A percentile compares a stretch with the other conserved stretches of the same genome.
These are phyloP conservation scores for Chiloscyllium punctatum DNA, from an alignment of 2,797 vertebrate genomes.

Conservation along the genomic window DNA sequence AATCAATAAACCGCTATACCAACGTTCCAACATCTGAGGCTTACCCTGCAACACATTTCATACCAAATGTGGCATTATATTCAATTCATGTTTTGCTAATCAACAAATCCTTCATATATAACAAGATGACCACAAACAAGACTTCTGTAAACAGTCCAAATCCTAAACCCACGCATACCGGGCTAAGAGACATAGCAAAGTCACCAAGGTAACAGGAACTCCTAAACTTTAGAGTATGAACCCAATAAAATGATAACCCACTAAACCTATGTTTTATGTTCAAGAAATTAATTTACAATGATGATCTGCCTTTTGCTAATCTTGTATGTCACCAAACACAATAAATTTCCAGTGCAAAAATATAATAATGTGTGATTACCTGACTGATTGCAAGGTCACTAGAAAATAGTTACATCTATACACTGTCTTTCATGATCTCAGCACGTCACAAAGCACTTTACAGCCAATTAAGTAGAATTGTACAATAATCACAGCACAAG, in stretches of 20 bases:
- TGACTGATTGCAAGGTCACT: background rate
- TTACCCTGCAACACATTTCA: background rate
- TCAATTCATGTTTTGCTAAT: background rate
- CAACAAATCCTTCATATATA: background rate
- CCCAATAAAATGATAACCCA: background rate
- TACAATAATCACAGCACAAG: background rate
- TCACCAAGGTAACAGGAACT: background rate
- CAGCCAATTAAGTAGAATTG: background rate
- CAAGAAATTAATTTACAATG: background rate
- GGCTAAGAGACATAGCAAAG: background rate
- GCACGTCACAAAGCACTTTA: background rate
- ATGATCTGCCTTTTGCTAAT: too few relatives aligned
- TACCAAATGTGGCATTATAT: background rate
- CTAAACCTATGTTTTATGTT: background rate
- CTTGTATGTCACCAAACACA: background rate
- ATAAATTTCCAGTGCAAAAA: background rate
- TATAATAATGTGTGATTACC: background rate
- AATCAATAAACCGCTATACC: background rate
- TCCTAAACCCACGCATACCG: background rate
- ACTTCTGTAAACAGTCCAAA: background rate
- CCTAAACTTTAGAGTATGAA: background rate
- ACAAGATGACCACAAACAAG: background rate
- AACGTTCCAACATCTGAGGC: background rate
- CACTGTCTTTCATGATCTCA: too few relatives aligned
- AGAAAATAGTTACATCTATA: background rate